phyloP scores from a whole-genome alignment of 2,888 invertebrate species.

The Gnatocerus cornutus region DNA sequence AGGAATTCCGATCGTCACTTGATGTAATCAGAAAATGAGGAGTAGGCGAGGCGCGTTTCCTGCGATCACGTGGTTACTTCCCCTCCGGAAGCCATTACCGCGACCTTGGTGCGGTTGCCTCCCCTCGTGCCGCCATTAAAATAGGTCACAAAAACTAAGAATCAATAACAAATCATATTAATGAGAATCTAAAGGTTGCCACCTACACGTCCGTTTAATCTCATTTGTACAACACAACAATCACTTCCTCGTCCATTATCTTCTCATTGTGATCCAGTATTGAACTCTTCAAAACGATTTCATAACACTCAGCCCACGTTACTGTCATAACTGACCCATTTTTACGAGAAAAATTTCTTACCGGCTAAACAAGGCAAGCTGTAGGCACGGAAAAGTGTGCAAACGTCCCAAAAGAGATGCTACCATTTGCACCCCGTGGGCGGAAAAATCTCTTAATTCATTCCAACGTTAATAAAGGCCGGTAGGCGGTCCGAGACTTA shows the following conservation, averaged over 20 bases:
- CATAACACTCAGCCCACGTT: constrained; percentile 7
- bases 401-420: not conserved
- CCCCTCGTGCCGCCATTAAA: constrained; percentile 19
- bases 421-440: constrained; percentile 23
- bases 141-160: constrained; percentile 14
- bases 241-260: constrained; percentile 47
- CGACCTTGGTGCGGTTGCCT: not conserved
- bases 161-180: constrained; percentile 42
- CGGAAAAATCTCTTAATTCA: constrained; percentile 32
- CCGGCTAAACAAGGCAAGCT: not conserved
- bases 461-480: constrained; percentile 22
- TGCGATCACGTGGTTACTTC: constrained; percentile 4
- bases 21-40: constrained; percentile 7
- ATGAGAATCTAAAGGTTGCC: constrained; percentile 27
- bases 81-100: constrained; percentile 16
- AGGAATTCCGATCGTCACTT: constrained; percentile 16
- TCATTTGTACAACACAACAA: constrained; percentile 25
- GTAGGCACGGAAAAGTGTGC: constrained; percentile 23
- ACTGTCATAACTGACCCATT: constrained; percentile 6
- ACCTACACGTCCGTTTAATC: constrained; percentile 26
- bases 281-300: constrained; percentile 17
- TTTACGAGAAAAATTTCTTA: constrained; percentile 6
- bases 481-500: constrained; percentile 44
- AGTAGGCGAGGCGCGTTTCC: not conserved
- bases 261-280: constrained; percentile 34